A percentile compares a stretch with the other conserved stretches of the same genome.
phyloP scores from a whole-genome alignment of 2,113 vertebrate genomes.

The Paedocypris sp. region DNA sequence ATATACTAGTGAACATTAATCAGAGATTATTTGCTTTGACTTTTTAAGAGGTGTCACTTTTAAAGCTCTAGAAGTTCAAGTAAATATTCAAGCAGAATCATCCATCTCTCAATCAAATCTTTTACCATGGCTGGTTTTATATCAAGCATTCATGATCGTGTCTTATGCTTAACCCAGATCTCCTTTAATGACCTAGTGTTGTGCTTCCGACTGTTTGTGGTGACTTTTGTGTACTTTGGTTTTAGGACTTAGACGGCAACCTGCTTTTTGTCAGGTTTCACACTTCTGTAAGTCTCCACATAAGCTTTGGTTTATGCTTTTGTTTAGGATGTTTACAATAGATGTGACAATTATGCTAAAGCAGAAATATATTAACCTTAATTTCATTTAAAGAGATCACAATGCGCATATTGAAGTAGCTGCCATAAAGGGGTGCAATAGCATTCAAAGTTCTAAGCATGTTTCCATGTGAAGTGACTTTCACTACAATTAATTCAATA shows the following conservation, averaged over 20 bases:
- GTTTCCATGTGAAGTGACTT: no score
- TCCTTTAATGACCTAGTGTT: not conserved
- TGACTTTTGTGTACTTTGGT: slow-evolving; percentile 62
- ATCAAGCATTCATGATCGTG: slow-evolving; percentile 41
- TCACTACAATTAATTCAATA: no score
- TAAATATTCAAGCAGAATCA: slow-evolving; percentile 50
- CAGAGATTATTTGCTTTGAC: slow-evolving; percentile 31
- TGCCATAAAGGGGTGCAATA: no score
- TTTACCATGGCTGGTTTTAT: slow-evolving; percentile 45
- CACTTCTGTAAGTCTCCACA: slow-evolving; percentile 45
- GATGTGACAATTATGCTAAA: not conserved
- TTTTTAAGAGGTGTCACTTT: slow-evolving; percentile 51
- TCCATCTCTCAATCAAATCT: slow-evolving; percentile 40
- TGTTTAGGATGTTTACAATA: slow-evolving; percentile 50
- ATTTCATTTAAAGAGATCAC: not conserved
- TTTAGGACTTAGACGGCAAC: slow-evolving; percentile 45
- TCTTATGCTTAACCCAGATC: slow-evolving; percentile 41
- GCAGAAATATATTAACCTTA: not conserved
- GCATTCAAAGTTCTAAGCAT: no score
- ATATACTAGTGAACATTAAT: no score
- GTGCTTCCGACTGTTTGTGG: slow-evolving; percentile 33
- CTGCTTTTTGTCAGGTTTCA: slow-evolving; percentile 38
- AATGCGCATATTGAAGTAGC: no score
- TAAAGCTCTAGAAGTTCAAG: slow-evolving; percentile 67
- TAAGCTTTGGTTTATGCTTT: slow-evolving; percentile 70